These are phyloP conservation scores for Stichopus horrens DNA, from an alignment of 53 echinoderm and acorn worm species.

Conservation along the genomic window DNA sequence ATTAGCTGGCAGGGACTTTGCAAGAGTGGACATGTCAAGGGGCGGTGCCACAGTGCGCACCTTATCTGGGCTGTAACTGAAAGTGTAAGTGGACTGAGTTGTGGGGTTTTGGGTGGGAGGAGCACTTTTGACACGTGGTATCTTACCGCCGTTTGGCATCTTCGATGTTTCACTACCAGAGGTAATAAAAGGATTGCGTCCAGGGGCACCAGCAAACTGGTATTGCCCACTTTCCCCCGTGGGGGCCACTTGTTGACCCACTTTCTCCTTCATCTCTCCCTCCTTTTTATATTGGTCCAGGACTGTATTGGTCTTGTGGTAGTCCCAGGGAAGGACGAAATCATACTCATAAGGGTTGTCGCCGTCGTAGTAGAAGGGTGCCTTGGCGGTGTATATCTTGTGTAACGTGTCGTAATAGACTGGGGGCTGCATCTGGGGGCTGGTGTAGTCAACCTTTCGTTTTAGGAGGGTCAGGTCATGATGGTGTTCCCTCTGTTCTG, in stretches of 20 bases:
- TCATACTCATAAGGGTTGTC: conserved; percentile 97
- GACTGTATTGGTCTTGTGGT: conserved; percentile 83
- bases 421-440: conserved; percentile 74
- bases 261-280: conserved; percentile 58
- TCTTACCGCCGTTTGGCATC: conserved; percentile 65
- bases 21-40: conserved; percentile 66
- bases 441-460: conserved; percentile 87
- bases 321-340: conserved; percentile 90
- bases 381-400: conserved; percentile 89
- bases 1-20: conserved; percentile 67
- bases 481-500: conserved; percentile 84
- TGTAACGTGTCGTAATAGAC: conserved; percentile 96
- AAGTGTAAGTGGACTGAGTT: conserved; percentile 84
- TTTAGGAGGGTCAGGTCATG: conserved; percentile 85
- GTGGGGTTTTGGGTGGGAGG: conserved; percentile 71
- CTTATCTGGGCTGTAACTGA: conserved; percentile 86
- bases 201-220: conserved; percentile 89
- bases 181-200: conserved; percentile 79
- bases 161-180: conserved; percentile 47
- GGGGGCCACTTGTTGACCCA: not conserved
- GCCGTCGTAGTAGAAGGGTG: conserved; percentile 94
- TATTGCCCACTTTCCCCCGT: conserved; percentile 45
- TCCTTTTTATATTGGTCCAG: conserved; percentile 67
- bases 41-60: conserved; percentile 68
- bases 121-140: conserved; percentile 55